A percentile compares a stretch with the other conserved stretches of the same genome.
Evolutionary conservation across 2,113 vertebrate species (phyloP).

Genomic region (Gavialis gangeticus): DNA sequence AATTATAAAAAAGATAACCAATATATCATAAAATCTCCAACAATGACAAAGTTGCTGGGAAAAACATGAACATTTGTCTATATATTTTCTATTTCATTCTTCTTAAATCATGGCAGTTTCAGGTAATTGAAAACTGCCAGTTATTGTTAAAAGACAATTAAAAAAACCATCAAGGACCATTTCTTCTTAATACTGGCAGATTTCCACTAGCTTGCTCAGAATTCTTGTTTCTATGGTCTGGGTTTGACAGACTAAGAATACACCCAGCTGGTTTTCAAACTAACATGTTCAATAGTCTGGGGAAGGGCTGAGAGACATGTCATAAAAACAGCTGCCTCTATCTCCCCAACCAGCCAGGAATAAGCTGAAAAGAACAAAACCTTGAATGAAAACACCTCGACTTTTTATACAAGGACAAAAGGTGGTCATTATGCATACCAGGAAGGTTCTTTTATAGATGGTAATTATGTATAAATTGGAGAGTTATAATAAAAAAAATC

Average conservation of each 20-base stretch:
- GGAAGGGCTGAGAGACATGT: slow-evolving; percentile 74
- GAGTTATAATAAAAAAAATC: slow-evolving; percentile 81
- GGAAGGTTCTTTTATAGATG: slow-evolving; percentile 84
- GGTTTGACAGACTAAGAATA: slow-evolving; percentile 77
- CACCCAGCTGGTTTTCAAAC: slow-evolving; percentile 81
- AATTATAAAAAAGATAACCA: neutral
- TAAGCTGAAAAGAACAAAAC: slow-evolving; percentile 85
- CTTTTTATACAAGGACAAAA: slow-evolving; percentile 87
- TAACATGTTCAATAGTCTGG: slow-evolving; percentile 69
- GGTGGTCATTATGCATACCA: slow-evolving; percentile 87
- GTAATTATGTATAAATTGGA: slow-evolving; percentile 88
- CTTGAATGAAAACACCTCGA: slow-evolving; percentile 84
- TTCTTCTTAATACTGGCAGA: slow-evolving; percentile 55
- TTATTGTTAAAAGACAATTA: slow-evolving; percentile 53
- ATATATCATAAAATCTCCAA: slow-evolving; percentile 21
- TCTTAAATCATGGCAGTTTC: slow-evolving; percentile 54
- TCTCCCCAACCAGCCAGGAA: slow-evolving; percentile 84
- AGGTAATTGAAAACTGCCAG: slow-evolving; percentile 70
- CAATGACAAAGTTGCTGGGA: slow-evolving; percentile 21
- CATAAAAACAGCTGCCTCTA: slow-evolving; percentile 83
- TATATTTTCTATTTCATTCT: slow-evolving; percentile 27
- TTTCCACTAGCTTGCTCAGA: slow-evolving; percentile 70
- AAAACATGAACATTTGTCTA: neutral
- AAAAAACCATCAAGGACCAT: slow-evolving; percentile 68
- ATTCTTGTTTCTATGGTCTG: slow-evolving; percentile 71